Evolutionary conservation across 2,888 invertebrate genomes (phyloP).

Genomic region (Baccha elongata): DNA sequence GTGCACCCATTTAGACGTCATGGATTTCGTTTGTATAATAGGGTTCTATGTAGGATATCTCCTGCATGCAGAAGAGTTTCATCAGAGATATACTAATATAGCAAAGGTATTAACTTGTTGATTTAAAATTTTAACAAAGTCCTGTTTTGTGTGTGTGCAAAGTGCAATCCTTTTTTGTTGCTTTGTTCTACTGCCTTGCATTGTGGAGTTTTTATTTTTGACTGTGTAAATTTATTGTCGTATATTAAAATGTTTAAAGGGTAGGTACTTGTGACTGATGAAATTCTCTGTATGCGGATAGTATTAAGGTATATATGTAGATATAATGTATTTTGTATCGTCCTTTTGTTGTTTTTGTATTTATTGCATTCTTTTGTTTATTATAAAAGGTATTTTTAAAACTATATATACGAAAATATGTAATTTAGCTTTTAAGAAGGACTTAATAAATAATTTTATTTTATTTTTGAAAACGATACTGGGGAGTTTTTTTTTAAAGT

Average conservation of each 20-base stretch:
- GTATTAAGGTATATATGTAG: conserved; percentile 56
- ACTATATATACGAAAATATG: conserved; percentile 30
- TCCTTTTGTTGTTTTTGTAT: conserved; percentile 40
- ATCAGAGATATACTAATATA: no score
- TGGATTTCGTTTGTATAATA: not conserved
- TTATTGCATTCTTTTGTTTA: conserved; percentile 65
- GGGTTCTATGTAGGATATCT: conserved; percentile 1
- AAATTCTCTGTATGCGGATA: conserved; percentile 70
- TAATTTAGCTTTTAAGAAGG: conserved; percentile 28
- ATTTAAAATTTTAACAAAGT: conserved; percentile 73
- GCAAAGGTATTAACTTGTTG: conserved; percentile 70
- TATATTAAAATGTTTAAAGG: conserved; percentile 60
- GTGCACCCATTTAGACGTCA: conserved; percentile 39
- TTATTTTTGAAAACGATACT: conserved; percentile 42
- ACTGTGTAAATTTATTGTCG: conserved; percentile 58
- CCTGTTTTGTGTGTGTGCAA: conserved; percentile 39
- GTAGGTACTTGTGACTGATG: conserved; percentile 62
- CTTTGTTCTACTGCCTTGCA: conserved; percentile 49
- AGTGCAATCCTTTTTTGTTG: conserved; percentile 43
- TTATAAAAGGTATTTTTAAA: conserved; percentile 27
- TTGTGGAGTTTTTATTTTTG: conserved; percentile 13
- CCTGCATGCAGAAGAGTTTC: conserved; percentile 42
- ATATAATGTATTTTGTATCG: conserved; percentile 15
- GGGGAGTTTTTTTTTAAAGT: not conserved
- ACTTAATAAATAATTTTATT: conserved; percentile 56